phyloP scores from a whole-genome alignment of 2,888 invertebrate genomes.

The Oxyscelio sp. region DNA sequence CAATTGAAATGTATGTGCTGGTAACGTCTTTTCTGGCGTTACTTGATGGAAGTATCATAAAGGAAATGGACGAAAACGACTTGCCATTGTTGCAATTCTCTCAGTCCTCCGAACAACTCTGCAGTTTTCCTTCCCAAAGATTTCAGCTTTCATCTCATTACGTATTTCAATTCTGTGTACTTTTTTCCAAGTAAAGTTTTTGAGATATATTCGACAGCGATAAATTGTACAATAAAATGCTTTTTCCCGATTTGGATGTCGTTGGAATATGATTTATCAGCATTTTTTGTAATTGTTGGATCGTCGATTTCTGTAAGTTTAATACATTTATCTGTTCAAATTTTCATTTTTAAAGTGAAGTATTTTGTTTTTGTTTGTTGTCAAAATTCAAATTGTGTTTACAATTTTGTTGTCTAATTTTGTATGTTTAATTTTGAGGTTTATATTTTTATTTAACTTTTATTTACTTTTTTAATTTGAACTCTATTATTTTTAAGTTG shows the following conservation, averaged over 20 bases:
- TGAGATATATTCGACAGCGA: background rate
- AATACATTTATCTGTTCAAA: no score
- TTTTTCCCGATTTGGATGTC: background rate
- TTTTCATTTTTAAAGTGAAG: no score
- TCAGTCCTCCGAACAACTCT: background rate
- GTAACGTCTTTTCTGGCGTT: background rate
- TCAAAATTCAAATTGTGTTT: no score
- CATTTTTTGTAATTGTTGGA: no score
- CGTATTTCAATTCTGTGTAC: conserved; percentile 5
- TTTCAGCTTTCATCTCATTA: conserved; percentile 1
- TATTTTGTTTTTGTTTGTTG: no score
- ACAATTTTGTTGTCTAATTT: no score
- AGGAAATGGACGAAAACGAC: conserved; percentile 32
- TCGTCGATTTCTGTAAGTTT: background rate
- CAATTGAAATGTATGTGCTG: no score
- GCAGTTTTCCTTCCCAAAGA: background rate
- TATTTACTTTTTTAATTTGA: no score
- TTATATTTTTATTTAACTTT: no score
- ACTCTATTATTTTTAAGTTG: no score
- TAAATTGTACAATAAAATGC: conserved; percentile 4
- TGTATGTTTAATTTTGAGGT: no score
- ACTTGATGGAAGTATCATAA: conserved; percentile 6
- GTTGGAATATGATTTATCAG: background rate
- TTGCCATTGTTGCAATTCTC: conserved; percentile 24
- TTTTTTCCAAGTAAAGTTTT: background rate